phyloP scores from a whole-genome alignment of 2,888 invertebrate species.

The Herminia tarsipennalis region DNA sequence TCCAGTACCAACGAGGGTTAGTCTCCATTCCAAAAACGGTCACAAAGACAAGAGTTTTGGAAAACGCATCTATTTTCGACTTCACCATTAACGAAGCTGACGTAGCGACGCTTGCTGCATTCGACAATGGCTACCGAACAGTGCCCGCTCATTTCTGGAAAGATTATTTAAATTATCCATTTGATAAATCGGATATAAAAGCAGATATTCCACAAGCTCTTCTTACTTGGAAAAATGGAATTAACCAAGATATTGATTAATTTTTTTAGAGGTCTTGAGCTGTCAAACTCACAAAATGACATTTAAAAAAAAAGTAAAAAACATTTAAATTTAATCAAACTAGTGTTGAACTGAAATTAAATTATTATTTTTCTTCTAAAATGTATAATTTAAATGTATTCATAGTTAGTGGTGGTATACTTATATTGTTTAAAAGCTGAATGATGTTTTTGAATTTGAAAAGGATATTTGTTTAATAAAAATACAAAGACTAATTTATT shows the following conservation, averaged over 20 bases:
- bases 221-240: slow-evolving; percentile 33
- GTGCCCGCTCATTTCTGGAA: slow-evolving; percentile 58
- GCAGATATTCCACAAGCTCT: slow-evolving; percentile 19
- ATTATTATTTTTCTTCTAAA: no score
- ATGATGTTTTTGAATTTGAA: no score
- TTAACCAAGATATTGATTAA: slow-evolving; percentile 35
- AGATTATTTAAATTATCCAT: slow-evolving; percentile 40
- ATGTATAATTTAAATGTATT: no score
- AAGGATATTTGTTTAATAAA: no score
- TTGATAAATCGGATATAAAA: slow-evolving; percentile 21
- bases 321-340: no score
- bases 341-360: no score
- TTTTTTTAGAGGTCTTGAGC: no score
- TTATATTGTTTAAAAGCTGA: no score
- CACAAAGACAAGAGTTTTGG: slow-evolving; percentile 57
- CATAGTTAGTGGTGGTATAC: no score
- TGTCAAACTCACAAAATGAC: no score
- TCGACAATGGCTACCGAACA: slow-evolving; percentile 63
- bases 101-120: slow-evolving; percentile 51
- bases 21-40: slow-evolving; percentile 66
- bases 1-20: slow-evolving; percentile 67
- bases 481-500: no score
- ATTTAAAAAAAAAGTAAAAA: no score
- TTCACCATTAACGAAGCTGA: slow-evolving; percentile 61
- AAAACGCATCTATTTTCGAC: slow-evolving; percentile 73